A percentile compares a stretch with the other conserved stretches of the same genome.
Evolutionary conservation across 2,888 invertebrate species (phyloP).

Genomic region (Sphecodes monilicornis): DNA sequence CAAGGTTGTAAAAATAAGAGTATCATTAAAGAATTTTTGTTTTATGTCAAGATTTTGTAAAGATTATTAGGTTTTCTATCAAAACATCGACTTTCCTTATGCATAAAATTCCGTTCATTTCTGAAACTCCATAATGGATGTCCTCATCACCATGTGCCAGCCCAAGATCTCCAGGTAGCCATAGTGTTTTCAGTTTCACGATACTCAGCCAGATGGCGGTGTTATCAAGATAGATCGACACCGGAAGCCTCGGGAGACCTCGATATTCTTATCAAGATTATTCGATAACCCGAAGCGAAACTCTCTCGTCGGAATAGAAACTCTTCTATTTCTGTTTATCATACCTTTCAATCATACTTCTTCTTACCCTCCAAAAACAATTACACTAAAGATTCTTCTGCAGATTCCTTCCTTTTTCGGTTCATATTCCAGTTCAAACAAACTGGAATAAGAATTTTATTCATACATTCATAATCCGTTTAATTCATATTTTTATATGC

Average conservation of each 20-base stretch:
- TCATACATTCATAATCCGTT: neutral
- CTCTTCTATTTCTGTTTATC: neutral
- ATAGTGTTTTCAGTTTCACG: conserved; percentile 5
- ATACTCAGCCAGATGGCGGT: conserved; percentile 6
- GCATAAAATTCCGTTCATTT: neutral
- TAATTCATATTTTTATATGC: neutral
- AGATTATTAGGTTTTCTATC: neutral
- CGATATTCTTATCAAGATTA: conserved; percentile 11
- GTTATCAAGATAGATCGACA: conserved; percentile 8
- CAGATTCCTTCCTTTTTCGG: neutral
- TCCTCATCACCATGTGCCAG: neutral
- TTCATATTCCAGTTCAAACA: too few species aligned
- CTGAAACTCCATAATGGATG: neutral
- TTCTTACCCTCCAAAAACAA: neutral
- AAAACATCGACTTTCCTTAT: neutral
- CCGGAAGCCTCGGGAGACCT: neutral
- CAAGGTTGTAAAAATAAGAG: neutral
- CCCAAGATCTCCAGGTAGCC: conserved; percentile 1
- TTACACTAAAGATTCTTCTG: neutral
- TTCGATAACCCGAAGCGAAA: neutral
- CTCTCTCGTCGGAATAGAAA: neutral
- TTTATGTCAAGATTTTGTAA: neutral
- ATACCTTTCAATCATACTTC: neutral
- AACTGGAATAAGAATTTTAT: too few species aligned
- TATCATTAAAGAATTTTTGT: neutral